phyloP scores from a whole-genome alignment of 2,888 invertebrate species.

The Cheilosia vulpina region DNA sequence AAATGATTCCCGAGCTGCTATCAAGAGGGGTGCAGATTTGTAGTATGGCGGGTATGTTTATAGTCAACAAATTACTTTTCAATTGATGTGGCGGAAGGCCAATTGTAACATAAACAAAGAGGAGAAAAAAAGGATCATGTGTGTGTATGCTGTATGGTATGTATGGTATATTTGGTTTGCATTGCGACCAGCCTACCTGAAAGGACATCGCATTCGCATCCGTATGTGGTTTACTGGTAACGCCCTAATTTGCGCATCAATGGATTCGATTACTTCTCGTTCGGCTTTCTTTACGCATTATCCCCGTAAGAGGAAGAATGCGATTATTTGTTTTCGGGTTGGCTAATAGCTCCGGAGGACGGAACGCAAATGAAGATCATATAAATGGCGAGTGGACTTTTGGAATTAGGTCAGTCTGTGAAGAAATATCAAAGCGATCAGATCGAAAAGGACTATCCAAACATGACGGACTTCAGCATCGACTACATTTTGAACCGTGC shows the following conservation, averaged over 20 bases:
- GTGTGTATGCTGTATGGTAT: neutral
- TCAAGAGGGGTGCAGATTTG: constrained; percentile 19
- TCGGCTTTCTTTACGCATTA: constrained; percentile 49
- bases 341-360: constrained; percentile 71
- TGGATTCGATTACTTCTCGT: constrained; percentile 52
- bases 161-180: neutral
- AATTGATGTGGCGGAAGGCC: constrained; percentile 64
- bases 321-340: constrained; percentile 50
- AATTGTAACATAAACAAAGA: constrained; percentile 37
- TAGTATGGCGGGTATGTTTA: constrained; percentile 53
- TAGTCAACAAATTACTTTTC: constrained; percentile 74
- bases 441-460: constrained; percentile 59
- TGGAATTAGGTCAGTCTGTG: constrained; percentile 74
- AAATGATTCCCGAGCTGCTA: constrained; percentile 41
- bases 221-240: constrained; percentile 43
- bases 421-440: constrained; percentile 56
- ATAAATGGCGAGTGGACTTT: constrained; percentile 71
- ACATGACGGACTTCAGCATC: constrained; percentile 85
- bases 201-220: constrained; percentile 9
- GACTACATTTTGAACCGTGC: constrained; percentile 86
- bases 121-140: constrained; percentile 27
- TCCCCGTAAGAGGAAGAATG: constrained; percentile 57
- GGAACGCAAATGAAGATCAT: constrained; percentile 53
- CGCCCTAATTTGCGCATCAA: constrained; percentile 74
- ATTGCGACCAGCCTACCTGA: constrained; percentile 60